Conservation (phyloP, 2,888 invertebrate species). For the Trissolcus japonicus region DNA sequence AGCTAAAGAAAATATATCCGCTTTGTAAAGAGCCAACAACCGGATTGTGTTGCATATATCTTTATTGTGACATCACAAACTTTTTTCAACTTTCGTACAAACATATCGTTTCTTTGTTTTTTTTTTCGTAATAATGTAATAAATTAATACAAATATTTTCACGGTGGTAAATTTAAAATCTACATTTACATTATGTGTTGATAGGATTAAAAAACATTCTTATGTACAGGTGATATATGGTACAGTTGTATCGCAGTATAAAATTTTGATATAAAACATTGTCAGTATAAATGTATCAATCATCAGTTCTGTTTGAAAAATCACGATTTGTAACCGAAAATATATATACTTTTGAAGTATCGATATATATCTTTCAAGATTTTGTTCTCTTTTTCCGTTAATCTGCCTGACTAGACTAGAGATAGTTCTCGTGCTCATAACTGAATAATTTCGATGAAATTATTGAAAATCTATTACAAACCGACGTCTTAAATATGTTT, state of each 20-base stretch:
- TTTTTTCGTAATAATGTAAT: conserved; percentile 6
- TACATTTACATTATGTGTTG: too few relatives aligned
- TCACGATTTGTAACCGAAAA: background rate
- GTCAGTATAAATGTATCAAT: background rate
- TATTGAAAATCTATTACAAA: background rate
- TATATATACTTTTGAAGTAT: too few relatives aligned
- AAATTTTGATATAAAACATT: conserved; percentile 19
- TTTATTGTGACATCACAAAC: background rate
- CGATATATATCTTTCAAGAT: background rate
- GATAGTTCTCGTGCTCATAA: conserved; percentile 15
- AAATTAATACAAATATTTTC: conserved; percentile 17
- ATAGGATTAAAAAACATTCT: conserved; percentile 5
- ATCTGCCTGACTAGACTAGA: conserved; percentile 41
- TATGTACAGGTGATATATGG: conserved; percentile 31
- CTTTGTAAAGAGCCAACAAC: background rate
- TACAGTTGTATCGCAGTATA: conserved; percentile 23
- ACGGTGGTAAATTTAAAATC: background rate
- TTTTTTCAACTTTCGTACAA: conserved; percentile 18
- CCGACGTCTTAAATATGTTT: background rate
- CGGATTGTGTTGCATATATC: too few relatives aligned
- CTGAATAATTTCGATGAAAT: conserved; percentile 14
- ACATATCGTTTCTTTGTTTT: conserved; percentile 21
- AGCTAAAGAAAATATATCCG: background rate
- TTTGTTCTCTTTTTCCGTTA: background rate
- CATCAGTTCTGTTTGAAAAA: too few relatives aligned